Conservation (phyloP, 2,797 vertebrate genomes). For the Picus viridis region DNA sequence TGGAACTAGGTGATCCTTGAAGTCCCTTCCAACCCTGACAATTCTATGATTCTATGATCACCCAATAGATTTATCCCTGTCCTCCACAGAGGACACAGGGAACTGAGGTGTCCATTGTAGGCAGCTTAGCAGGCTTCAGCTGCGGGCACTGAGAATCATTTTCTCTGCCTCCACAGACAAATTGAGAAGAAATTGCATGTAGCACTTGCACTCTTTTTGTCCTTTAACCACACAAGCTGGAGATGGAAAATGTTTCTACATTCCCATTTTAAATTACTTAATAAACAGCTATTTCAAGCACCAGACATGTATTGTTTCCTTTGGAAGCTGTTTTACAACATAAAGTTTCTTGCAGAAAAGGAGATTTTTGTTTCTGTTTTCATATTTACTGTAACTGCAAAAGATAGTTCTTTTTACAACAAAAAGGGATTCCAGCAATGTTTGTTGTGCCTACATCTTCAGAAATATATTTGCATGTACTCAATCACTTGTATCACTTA, state of each 20-base stretch:
- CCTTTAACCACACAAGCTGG: background rate
- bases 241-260: background rate
- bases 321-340: background rate
- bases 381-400: background rate
- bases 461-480: background rate
- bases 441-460: background rate
- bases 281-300: background rate
- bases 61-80: background rate
- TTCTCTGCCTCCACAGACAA: background rate
- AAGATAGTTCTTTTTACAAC: background rate
- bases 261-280: background rate
- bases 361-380: background rate
- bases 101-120: background rate
- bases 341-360: background rate
- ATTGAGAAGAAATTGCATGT: background rate
- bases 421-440: background rate
- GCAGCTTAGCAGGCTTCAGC: background rate
- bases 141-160: background rate
- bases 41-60: too few relatives aligned
- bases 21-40: too few relatives aligned
- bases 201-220: background rate
- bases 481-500: background rate
- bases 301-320: background rate
- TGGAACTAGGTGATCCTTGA: too few relatives aligned
- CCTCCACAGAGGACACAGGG: rapidly evolving